phyloP scores from a whole-genome alignment of 2,888 invertebrate genomes.

The Polyommatus icarus region DNA sequence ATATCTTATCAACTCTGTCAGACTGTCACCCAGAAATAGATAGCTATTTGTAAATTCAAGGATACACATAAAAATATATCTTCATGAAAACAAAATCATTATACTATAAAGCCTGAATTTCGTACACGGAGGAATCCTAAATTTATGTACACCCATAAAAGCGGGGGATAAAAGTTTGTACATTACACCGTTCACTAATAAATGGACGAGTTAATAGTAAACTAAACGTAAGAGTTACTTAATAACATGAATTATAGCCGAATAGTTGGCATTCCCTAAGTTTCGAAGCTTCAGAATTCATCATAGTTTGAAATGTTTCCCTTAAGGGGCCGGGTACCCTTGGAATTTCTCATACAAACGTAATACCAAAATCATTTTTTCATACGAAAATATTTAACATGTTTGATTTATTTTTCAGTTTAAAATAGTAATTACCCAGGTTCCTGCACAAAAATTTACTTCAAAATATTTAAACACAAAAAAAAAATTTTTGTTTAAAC shows the following conservation, averaged over 20 bases:
- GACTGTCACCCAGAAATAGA: not conserved
- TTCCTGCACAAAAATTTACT: no score
- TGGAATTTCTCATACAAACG: no score
- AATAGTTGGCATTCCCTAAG: slow-evolving; percentile 5
- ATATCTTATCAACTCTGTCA: no score
- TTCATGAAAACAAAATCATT: slow-evolving; percentile 15
- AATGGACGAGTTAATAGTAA: slow-evolving; percentile 19
- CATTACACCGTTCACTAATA: slow-evolving; percentile 6
- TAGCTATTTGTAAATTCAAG: not conserved
- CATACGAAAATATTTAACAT: no score
- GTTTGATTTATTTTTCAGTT: no score
- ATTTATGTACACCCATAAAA: slow-evolving; percentile 22
- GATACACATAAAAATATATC: slow-evolving; percentile 14
- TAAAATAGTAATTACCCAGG: no score
- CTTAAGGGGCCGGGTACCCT: no score
- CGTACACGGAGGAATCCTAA: slow-evolving; percentile 3
- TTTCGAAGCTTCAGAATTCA: slow-evolving; percentile 2
- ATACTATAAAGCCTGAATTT: slow-evolving; percentile 13
- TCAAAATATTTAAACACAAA: no score
- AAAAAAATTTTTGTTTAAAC: no score
- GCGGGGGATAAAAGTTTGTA: not conserved
- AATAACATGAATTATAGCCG: not conserved
- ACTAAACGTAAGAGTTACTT: slow-evolving; percentile 20
- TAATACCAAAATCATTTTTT: no score
- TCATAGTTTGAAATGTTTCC: slow-evolving; percentile 9